phyloP scores from a whole-genome alignment of 2,113 vertebrate species.

The Phasianus colchicus region DNA sequence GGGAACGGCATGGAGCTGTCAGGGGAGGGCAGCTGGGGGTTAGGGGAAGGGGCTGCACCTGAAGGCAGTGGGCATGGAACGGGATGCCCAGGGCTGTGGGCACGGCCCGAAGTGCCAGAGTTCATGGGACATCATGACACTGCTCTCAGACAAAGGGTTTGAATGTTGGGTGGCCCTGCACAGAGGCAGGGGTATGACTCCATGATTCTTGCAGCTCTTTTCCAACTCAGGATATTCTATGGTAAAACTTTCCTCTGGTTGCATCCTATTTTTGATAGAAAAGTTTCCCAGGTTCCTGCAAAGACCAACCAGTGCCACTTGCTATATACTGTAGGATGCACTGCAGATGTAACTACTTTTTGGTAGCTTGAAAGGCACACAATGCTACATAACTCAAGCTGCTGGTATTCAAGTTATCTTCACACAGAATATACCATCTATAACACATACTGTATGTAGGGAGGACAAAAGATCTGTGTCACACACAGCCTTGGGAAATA shows the following conservation, averaged over 20 bases:
- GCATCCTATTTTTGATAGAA: neutral
- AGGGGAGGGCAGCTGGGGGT: neutral
- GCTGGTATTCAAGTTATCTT: too few species aligned
- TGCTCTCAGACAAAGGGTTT: neutral
- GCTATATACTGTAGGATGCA: neutral
- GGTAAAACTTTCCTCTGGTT: neutral
- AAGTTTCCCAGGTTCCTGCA: neutral
- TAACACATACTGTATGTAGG: too few species aligned
- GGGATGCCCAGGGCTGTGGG: neutral
- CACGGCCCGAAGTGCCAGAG: rapidly evolving
- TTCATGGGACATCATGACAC: neutral
- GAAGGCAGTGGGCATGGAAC: neutral
- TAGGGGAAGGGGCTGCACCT: neutral
- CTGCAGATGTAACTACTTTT: neutral
- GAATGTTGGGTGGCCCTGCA: neutral
- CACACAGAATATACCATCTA: too few species aligned
- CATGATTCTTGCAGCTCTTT: neutral
- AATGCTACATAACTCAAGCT: too few species aligned
- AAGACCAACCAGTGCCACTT: neutral
- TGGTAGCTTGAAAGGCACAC: too few species aligned
- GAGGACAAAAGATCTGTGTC: too few species aligned
- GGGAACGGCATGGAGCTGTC: neutral
- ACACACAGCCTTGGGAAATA: too few species aligned
- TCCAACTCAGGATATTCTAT: neutral
- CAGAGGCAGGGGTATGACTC: neutral